phyloP scores from a whole-genome alignment of 2,888 invertebrate genomes.

The Heterodera filipjevi region DNA sequence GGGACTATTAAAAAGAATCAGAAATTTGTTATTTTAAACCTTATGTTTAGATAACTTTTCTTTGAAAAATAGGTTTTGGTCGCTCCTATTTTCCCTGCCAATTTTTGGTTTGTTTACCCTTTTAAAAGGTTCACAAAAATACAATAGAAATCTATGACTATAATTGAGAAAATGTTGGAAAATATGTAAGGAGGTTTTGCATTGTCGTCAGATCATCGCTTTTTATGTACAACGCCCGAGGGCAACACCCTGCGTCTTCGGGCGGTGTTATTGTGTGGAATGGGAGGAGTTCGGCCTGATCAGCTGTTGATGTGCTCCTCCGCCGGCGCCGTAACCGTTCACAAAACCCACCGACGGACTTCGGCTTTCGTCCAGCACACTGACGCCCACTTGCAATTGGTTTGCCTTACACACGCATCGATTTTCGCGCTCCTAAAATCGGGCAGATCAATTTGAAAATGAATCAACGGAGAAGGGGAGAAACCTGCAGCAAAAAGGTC shows the following conservation, averaged over 20 bases:
- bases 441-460: neutral
- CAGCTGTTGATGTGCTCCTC: neutral
- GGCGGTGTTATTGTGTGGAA: conserved; percentile 19
- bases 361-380: conserved; percentile 17
- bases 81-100: no score
- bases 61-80: neutral
- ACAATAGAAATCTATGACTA: no score
- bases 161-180: neutral
- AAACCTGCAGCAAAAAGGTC: conserved; percentile 36
- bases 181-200: neutral
- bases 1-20: neutral
- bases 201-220: neutral
- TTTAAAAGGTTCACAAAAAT: no score
- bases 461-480: neutral
- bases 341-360: conserved; percentile 23
- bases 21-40: neutral
- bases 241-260: neutral
- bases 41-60: neutral
- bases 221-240: neutral
- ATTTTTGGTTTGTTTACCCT: no score
- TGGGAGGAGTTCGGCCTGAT: conserved; percentile 25
- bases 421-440: conserved; percentile 48
- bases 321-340: conserved; percentile 10
- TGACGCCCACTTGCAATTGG: conserved; percentile 33
- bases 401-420: conserved; percentile 55